These are phyloP conservation scores for Manis pentadactyla DNA, from an alignment of 2,797 vertebrate species.

Conservation along the genomic window DNA sequence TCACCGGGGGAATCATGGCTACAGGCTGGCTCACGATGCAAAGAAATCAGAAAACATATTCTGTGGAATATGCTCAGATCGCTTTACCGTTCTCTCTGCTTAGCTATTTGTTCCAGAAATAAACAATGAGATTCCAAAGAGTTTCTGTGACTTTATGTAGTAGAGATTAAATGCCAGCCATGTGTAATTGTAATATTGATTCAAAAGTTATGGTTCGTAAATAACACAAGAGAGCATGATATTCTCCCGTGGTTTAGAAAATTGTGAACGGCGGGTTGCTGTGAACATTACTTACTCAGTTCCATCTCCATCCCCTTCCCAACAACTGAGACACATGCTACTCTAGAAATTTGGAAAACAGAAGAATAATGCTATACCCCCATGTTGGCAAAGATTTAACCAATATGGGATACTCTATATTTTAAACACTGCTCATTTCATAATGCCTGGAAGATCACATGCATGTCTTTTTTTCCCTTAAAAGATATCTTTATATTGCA, in stretches of 20 bases:
- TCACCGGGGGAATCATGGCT: neutral
- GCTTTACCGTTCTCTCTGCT: neutral
- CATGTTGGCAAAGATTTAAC: rapidly evolving
- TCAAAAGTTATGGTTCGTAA: neutral
- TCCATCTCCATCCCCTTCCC: rapidly evolving
- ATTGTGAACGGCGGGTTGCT: neutral
- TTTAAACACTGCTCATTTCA: rapidly evolving
- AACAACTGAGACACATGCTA: rapidly evolving
- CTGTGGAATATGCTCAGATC: neutral
- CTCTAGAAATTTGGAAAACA: neutral
- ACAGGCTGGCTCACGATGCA: neutral
- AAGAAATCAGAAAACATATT: neutral
- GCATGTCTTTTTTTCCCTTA: neutral
- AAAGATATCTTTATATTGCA: neutral
- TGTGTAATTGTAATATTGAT: neutral
- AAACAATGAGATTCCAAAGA: neutral
- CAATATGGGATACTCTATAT: rapidly evolving
- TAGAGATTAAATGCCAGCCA: neutral
- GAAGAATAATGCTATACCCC: rapidly evolving
- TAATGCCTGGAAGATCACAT: rapidly evolving
- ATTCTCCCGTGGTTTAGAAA: neutral
- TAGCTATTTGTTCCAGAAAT: neutral
- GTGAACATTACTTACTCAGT: neutral
- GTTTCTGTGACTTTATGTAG: neutral
- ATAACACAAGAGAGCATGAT: neutral